Percentiles rank a stretch among this genome's conserved stretches.
Conservation (phyloP, 92 coral and sea anemone genomes). For the Parazoanthus atlanticus region DNA sequence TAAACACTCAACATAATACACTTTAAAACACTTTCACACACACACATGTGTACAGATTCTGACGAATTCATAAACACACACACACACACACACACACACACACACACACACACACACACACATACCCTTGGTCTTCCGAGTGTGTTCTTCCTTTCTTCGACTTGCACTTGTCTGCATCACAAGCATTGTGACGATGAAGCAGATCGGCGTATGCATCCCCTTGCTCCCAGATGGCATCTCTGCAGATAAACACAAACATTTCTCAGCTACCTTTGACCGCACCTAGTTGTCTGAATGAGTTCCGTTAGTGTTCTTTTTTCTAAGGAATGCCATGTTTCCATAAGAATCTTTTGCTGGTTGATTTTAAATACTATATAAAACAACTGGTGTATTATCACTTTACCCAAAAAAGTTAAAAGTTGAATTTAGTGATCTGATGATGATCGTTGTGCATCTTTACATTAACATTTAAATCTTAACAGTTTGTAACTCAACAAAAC, state of each 20-base stretch:
- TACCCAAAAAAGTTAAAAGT: too few species aligned
- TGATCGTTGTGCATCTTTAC: not conserved
- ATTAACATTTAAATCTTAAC: not conserved
- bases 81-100: not conserved
- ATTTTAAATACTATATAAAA: too few species aligned
- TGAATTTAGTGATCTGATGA: too few species aligned
- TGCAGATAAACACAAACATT: constrained; percentile 19
- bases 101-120: not conserved
- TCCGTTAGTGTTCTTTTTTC: too few species aligned
- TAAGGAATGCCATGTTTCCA: too few species aligned
- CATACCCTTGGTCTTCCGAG: constrained; percentile 69
- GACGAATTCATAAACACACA: too few species aligned
- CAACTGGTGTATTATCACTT: too few species aligned
- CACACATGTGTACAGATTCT: too few species aligned
- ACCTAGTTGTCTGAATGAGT: not conserved
- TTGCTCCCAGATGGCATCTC: constrained; percentile 96
- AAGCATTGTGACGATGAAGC: constrained; percentile 66
- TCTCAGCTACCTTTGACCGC: not conserved
- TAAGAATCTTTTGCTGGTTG: too few species aligned
- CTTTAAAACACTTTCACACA: too few species aligned
- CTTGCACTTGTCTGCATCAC: constrained; percentile 71
- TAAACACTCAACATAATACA: too few species aligned
- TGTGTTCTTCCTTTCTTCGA: constrained; percentile 82
- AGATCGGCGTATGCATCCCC: constrained; percentile 85
- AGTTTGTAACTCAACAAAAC: too few species aligned